Evolutionary conservation across 2,888 invertebrate species (phyloP), one percentile per base, ranked within the genome.

Genomic region (Monochamus alternatus): DNA sequence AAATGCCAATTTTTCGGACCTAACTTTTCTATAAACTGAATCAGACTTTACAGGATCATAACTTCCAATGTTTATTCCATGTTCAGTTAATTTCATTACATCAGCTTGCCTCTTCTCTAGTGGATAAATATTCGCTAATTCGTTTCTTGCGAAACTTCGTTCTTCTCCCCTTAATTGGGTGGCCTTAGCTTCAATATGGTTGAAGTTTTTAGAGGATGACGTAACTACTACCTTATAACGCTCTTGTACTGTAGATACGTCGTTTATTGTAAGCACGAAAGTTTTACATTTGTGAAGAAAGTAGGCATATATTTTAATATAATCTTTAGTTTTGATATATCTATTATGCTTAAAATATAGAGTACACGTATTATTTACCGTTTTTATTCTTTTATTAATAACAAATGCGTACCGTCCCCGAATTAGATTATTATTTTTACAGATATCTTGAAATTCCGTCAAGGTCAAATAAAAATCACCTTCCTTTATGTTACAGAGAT

Each of bases 231-330:
- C 9, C 52, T 12, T 52, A 5, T 52, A n/a, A 52, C 72, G 63
- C n/a, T 22, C 22, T 22, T 22, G 22, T 22, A 22, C 22, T 22
- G 22, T 22, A 22, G 22, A 22, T 22, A 22, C 22, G 22, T 22
- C 22, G 22, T 22, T 22, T 22, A 22, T 22, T 22, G 22, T 22
- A 22, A 22, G 22, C 22, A 22, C 22, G 22, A 22, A 22, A 22
- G 22, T 22, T 22, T 22, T 22, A 22, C 22, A 22, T 22, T 72
- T 64, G 51, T 52, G 72, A 1, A 64, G 7, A 8, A 64, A 72
- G 52, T 72, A 72, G 30, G 64, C 63, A 55, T 72, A 64, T 7
- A 72, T 43, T 38, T n/a, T 52, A 51, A 72, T 64, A 52, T 64
- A n/a, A 72, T 72, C 43, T n/a, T 72, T 64, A 22, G 22, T 72